A percentile compares a stretch with the other conserved stretches of the same genome.
Evolutionary conservation across 2,113 vertebrate species (phyloP).

Genomic region (Protomyctophum bolini): DNA sequence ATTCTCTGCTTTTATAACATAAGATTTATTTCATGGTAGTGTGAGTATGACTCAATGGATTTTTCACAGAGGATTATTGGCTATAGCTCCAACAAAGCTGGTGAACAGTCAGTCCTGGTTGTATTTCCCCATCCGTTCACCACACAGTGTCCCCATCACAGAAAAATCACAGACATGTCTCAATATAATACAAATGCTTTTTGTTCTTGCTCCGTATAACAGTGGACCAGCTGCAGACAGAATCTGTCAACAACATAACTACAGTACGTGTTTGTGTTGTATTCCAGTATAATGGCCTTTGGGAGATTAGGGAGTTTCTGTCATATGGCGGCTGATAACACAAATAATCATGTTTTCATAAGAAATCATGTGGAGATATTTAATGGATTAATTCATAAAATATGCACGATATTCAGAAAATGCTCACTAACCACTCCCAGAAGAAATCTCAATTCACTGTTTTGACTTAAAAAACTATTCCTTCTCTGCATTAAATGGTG

Average conservation of each 20-base stretch:
- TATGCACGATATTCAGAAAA: neutral
- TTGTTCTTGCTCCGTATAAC: neutral
- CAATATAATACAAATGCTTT: neutral
- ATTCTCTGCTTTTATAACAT: conserved; percentile 33
- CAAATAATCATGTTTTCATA: too few relatives aligned
- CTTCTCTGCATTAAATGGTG: neutral
- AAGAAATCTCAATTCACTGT: neutral
- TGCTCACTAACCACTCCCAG: neutral
- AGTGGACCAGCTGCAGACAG: neutral
- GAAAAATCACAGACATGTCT: conserved; percentile 28
- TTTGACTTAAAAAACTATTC: neutral
- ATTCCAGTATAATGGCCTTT: too few relatives aligned
- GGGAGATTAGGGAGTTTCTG: neutral
- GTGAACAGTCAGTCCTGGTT: conserved; percentile 33
- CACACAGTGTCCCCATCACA: neutral
- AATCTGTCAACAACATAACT: conserved; percentile 48
- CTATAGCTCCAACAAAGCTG: conserved; percentile 24
- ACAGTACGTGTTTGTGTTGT: neutral
- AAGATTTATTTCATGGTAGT: conserved; percentile 33
- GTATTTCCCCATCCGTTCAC: neutral
- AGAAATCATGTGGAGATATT: too few relatives aligned
- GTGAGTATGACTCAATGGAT: conserved; percentile 9
- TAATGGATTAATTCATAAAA: too few relatives aligned
- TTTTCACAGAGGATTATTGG: conserved; percentile 44
- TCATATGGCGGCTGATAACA: too few relatives aligned